Percentiles rank a stretch among this genome's conserved stretches.
Conservation (phyloP, 1,140 invertebrate genomes). For the Ectropis grisescens region DNA sequence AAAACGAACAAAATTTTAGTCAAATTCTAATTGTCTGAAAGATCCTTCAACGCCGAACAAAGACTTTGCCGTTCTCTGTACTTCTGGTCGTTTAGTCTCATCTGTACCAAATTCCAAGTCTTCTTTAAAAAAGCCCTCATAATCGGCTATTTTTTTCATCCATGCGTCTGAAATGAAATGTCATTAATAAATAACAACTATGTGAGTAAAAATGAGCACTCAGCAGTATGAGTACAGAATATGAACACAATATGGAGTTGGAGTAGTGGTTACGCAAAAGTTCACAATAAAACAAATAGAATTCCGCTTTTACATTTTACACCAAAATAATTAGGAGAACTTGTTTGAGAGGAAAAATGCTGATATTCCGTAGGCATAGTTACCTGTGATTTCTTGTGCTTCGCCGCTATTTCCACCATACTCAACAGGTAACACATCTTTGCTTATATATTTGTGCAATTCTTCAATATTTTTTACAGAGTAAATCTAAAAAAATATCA, state of each 20-base stretch:
- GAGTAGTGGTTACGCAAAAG: too few relatives aligned
- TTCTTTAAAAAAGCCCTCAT: conserved; percentile 41
- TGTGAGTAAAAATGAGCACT: too few relatives aligned
- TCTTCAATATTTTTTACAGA: conserved; percentile 40
- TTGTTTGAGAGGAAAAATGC: too few relatives aligned
- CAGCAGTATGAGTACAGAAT: too few relatives aligned
- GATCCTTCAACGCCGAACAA: conserved; percentile 73
- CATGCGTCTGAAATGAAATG: conserved; percentile 55
- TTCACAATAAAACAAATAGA: too few relatives aligned
- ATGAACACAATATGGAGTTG: too few relatives aligned
- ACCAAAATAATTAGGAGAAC: too few relatives aligned
- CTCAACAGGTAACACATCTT: conserved; percentile 65
- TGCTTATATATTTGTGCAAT: conserved; percentile 58
- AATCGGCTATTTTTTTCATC: conserved; percentile 69
- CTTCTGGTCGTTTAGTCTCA: conserved; percentile 70
- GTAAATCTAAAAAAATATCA: conserved; percentile 16
- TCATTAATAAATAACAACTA: too few relatives aligned
- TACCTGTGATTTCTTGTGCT: conserved; percentile 39
- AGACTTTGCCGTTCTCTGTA: conserved; percentile 52
- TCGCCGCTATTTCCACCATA: conserved; percentile 66
- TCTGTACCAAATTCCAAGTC: conserved; percentile 55
- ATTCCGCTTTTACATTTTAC: too few relatives aligned
- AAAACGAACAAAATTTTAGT: too few relatives aligned
- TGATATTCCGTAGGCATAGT: too few relatives aligned
- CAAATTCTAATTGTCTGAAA: conserved; percentile 70